phyloP scores from a whole-genome alignment of 2,797 vertebrate genomes.

The Acridotheres tristis region DNA sequence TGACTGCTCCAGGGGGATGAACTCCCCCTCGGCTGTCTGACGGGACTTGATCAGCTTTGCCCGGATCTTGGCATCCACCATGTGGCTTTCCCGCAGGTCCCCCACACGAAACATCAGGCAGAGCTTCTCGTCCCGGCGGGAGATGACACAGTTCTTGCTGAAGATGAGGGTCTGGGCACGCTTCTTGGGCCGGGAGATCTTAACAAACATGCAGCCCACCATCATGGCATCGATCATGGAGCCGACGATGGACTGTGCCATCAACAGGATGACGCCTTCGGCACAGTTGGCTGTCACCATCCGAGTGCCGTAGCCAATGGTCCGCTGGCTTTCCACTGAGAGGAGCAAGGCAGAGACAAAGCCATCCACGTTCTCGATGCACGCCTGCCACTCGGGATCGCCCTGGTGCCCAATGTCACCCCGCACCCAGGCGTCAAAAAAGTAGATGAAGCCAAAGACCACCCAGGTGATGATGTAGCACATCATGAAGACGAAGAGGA shows the following conservation, averaged over 20 bases:
- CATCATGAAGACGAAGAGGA: slow-evolving; percentile 85
- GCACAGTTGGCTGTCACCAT: slow-evolving; percentile 82
- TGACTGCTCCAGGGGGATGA: slow-evolving; percentile 85
- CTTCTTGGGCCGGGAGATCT: slow-evolving; percentile 86
- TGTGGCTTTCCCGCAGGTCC: slow-evolving; percentile 84
- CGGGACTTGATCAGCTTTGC: slow-evolving; percentile 86
- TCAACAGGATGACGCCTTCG: slow-evolving; percentile 80
- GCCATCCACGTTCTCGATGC: slow-evolving; percentile 82
- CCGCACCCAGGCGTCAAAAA: slow-evolving; percentile 79
- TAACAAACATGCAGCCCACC: slow-evolving; percentile 90
- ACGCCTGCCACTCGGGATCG: slow-evolving; percentile 76
- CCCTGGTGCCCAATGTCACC: slow-evolving; percentile 76
- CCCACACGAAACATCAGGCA: slow-evolving; percentile 86
- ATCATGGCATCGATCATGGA: slow-evolving; percentile 87
- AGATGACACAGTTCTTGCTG: slow-evolving; percentile 83
- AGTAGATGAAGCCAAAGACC: slow-evolving; percentile 79
- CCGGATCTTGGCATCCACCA: slow-evolving; percentile 86
- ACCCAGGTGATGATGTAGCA: slow-evolving; percentile 86
- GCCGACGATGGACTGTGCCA: slow-evolving; percentile 84
- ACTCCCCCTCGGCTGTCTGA: slow-evolving; percentile 84
- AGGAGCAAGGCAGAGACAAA: slow-evolving; percentile 85
- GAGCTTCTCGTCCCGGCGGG: slow-evolving; percentile 77
- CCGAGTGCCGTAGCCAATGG: slow-evolving; percentile 85
- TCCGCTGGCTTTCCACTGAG: slow-evolving; percentile 85
- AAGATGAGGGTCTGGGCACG: slow-evolving; percentile 86